Evolutionary conservation across 1,140 invertebrate species (phyloP).

Genomic region (Drosophila kohkoa): DNA sequence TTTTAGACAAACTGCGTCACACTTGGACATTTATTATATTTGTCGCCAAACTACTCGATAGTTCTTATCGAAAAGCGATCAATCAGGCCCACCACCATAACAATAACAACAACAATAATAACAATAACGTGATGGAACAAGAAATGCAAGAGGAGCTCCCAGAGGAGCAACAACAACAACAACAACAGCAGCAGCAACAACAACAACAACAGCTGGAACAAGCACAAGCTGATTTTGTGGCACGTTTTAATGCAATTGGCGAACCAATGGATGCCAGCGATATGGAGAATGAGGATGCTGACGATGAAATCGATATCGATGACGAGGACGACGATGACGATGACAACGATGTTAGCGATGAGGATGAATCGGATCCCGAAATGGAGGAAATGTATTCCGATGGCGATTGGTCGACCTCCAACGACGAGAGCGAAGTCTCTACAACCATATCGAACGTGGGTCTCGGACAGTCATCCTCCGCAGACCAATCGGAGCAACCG

Average conservation of each 20-base stretch:
- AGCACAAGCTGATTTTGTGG: slow-evolving; percentile 35
- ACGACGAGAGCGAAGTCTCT: slow-evolving; percentile 59
- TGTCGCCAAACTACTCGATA: slow-evolving; percentile 48
- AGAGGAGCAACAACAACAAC: slow-evolving; percentile 35
- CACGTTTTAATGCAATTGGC: slow-evolving; percentile 35
- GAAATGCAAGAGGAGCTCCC: slow-evolving; percentile 60
- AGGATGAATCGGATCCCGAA: slow-evolving; percentile 65
- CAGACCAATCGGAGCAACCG: neutral
- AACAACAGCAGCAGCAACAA: slow-evolving; percentile 17
- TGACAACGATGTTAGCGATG: slow-evolving; percentile 35
- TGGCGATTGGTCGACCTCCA: slow-evolving; percentile 56
- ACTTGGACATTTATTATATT: slow-evolving; percentile 65
- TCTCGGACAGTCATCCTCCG: neutral
- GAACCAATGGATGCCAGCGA: slow-evolving; percentile 72
- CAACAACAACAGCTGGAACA: slow-evolving; percentile 8
- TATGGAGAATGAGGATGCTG: slow-evolving; percentile 69
- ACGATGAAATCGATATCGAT: slow-evolving; percentile 57
- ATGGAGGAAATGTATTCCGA: slow-evolving; percentile 70
- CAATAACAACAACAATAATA: slow-evolving; percentile 67
- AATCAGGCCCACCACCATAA: slow-evolving; percentile 24
- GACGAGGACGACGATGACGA: slow-evolving; percentile 16
- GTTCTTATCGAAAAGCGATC: slow-evolving; percentile 26
- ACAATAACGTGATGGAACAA: slow-evolving; percentile 70
- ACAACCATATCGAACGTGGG: slow-evolving; percentile 42
- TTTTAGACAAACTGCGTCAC: slow-evolving; percentile 71